Evolutionary conservation across 2,113 vertebrate genomes (phyloP).

Genomic region (Antennarius striatus): DNA sequence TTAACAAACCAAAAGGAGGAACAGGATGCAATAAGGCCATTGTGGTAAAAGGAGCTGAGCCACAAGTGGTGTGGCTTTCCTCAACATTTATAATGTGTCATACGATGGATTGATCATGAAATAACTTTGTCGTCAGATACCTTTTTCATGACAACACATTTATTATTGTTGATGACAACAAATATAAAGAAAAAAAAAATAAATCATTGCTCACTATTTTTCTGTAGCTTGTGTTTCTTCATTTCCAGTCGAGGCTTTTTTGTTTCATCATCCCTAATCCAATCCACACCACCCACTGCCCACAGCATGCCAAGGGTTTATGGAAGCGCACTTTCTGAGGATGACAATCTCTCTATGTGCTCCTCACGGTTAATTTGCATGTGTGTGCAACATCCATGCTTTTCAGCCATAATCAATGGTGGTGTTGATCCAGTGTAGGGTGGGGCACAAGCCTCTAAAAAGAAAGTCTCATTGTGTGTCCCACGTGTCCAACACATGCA

Average conservation of each 20-base stretch:
- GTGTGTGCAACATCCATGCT: conserved; percentile 23
- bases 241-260: not conserved
- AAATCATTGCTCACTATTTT: not conserved
- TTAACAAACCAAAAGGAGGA: conserved; percentile 21
- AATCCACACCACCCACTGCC: conserved; percentile 26
- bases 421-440: conserved; percentile 24
- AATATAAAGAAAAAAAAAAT: not conserved
- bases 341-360: conserved; percentile 4
- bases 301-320: not conserved
- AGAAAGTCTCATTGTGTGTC: conserved; percentile 37
- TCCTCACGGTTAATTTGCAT: conserved; percentile 34
- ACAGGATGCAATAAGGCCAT: conserved; percentile 28
- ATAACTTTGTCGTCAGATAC: no score
- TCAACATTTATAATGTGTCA: not conserved
- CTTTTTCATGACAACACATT: not conserved
- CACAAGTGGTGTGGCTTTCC: conserved; percentile 7
- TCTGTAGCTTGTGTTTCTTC: not conserved
- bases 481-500: conserved; percentile 25
- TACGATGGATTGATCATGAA: no score
- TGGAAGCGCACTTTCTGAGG: conserved; percentile 6
- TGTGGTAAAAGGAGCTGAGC: conserved; percentile 3
- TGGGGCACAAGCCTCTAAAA: conserved; percentile 14
- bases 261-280: conserved; percentile 34
- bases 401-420: conserved; percentile 33
- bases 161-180: conserved; percentile 1